These are phyloP conservation scores for Anguilla rostrata DNA, from an alignment of 2,113 vertebrate species.

Conservation along the genomic window DNA sequence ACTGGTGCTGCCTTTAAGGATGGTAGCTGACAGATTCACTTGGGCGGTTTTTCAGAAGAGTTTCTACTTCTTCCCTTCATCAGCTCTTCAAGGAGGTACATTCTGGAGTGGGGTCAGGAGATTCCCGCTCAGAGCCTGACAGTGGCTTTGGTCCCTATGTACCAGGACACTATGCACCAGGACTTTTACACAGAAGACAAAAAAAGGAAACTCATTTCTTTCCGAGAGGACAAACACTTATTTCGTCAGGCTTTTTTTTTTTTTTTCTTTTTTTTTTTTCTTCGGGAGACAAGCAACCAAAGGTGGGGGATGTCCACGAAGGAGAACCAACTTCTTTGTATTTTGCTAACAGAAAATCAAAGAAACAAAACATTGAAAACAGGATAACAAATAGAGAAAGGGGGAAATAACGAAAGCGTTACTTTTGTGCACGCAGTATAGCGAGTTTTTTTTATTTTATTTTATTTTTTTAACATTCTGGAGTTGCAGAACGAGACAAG, in stretches of 20 bases:
- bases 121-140: constrained; percentile 51
- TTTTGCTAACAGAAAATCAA: constrained; percentile 64
- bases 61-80: neutral
- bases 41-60: neutral
- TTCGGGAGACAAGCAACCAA: constrained; percentile 67
- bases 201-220: constrained; percentile 59
- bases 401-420: constrained; percentile 62
- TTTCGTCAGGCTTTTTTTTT: constrained; percentile 55
- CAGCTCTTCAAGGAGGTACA: constrained; percentile 18
- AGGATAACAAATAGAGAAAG: constrained; percentile 36
- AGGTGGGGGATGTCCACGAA: constrained; percentile 62
- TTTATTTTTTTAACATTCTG: constrained; percentile 50
- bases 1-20: too few species aligned
- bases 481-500: constrained; percentile 63
- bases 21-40: neutral
- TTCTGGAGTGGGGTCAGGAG: constrained; percentile 48
- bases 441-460: constrained; percentile 66
- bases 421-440: constrained; percentile 67
- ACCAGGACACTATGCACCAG: constrained; percentile 47
- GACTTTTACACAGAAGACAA: constrained; percentile 64
- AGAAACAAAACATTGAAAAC: constrained; percentile 32
- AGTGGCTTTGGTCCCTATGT: constrained; percentile 33
- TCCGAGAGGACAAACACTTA: constrained; percentile 57
- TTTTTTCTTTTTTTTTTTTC: constrained; percentile 54
- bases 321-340: constrained; percentile 64